Conservation (phyloP, 2,113 vertebrate genomes). For the Himantopus leucocephalus region DNA sequence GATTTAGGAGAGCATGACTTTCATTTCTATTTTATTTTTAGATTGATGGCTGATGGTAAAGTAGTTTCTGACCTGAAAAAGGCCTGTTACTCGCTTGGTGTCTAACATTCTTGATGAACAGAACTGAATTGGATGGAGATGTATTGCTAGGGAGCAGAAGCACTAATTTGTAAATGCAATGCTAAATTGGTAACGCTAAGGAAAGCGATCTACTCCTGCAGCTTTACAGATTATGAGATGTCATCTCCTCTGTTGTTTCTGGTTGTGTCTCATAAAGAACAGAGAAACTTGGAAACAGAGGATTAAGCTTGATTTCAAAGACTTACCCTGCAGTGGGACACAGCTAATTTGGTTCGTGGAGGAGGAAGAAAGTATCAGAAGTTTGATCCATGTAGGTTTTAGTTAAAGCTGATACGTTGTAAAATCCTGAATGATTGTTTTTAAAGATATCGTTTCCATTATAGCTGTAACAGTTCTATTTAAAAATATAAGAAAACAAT, state of each 20-base stretch:
- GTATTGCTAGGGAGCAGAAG: background rate
- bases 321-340: background rate
- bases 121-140: background rate
- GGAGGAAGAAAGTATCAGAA: background rate
- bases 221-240: background rate
- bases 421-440: background rate
- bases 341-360: background rate
- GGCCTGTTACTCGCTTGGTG: background rate
- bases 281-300: background rate
- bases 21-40: background rate
- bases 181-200: background rate
- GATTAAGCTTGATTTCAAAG: slow-evolving; percentile 1
- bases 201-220: background rate
- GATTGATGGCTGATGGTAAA: background rate
- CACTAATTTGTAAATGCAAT: background rate
- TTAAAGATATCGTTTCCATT: background rate
- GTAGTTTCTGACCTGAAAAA: background rate
- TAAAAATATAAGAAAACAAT: background rate
- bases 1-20: background rate
- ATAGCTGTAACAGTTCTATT: background rate
- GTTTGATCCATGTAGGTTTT: background rate
- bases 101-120: background rate
- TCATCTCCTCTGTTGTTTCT: background rate
- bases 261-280: background rate
- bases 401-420: background rate